Evolutionary conservation across 2,113 vertebrate genomes (phyloP).

Genomic region (Eretmochelys imbricata): DNA sequence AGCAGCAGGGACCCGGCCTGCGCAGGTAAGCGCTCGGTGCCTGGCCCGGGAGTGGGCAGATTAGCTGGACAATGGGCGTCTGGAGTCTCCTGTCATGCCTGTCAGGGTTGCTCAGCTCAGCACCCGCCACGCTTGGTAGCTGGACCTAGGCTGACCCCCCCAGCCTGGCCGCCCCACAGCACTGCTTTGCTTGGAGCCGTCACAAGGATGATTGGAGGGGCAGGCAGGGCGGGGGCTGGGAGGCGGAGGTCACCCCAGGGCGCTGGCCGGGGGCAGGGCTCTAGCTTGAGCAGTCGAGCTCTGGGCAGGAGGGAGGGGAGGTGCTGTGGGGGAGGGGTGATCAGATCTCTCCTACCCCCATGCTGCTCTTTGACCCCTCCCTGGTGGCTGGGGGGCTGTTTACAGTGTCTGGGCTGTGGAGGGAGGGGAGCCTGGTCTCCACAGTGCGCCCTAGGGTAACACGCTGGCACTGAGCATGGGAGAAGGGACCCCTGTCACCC

Average conservation of each 20-base stretch:
- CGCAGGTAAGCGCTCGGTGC: not conserved
- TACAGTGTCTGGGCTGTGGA: not conserved
- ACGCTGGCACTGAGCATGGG: not conserved
- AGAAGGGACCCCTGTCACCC: not conserved
- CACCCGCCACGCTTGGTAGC: not conserved
- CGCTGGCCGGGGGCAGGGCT: not conserved
- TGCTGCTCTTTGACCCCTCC: not conserved
- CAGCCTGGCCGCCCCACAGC: too few relatives aligned
- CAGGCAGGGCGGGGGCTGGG: not conserved
- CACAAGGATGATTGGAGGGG: not conserved
- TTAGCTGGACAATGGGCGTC: not conserved
- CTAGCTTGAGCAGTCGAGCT: too few relatives aligned
- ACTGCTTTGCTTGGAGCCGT: not conserved
- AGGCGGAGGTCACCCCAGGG: not conserved
- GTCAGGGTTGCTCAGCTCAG: not conserved
- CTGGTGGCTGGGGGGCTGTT: not conserved
- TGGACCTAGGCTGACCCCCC: not conserved
- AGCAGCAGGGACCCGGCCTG: not conserved
- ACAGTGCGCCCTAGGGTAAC: not conserved
- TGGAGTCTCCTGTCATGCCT: not conserved
- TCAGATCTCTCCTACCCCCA: too few relatives aligned
- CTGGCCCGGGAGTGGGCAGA: too few relatives aligned
- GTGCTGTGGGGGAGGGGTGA: not conserved
- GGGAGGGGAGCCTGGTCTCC: not conserved
- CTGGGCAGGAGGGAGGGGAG: not conserved